Conservation (phyloP, 2,797 vertebrate species). For the Taeniopygia guttata region DNA sequence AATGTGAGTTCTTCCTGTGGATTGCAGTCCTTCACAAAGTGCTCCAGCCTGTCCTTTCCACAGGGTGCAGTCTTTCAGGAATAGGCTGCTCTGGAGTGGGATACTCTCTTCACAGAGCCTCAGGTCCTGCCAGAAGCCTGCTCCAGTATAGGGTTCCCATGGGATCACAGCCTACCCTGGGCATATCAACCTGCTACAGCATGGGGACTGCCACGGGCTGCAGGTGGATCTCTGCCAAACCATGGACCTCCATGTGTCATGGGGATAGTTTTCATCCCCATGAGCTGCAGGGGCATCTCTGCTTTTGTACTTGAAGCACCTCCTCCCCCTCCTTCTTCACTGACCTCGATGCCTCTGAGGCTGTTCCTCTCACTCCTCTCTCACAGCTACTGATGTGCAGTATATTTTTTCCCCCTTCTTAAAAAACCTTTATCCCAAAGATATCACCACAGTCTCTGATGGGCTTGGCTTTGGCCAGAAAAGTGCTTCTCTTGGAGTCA, state of each 20-base stretch:
- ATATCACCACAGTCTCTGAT: accelerated
- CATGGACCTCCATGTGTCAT: not conserved
- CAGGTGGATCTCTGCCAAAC: not conserved
- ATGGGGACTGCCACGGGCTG: accelerated
- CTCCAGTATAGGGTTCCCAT: not conserved
- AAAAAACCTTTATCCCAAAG: not conserved
- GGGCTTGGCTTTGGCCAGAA: not conserved
- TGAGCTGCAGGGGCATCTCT: not conserved
- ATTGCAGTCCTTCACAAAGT: not conserved
- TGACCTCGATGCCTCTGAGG: not conserved
- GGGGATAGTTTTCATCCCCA: not conserved
- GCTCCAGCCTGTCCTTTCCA: not conserved
- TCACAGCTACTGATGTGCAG: not conserved
- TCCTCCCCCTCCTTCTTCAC: not conserved
- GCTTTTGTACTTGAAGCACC: no score
- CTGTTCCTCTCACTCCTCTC: not conserved
- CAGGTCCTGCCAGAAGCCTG: not conserved
- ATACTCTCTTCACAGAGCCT: not conserved
- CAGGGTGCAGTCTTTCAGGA: not conserved
- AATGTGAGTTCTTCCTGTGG: not conserved
- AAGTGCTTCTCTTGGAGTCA: accelerated
- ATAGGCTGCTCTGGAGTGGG: not conserved
- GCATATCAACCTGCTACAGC: not conserved
- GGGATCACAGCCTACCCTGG: not conserved
- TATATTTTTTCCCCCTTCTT: accelerated